These are phyloP conservation scores for Pardosa pseudoannulata DNA, from an alignment of 2,888 invertebrate species.

Conservation along the genomic window DNA sequence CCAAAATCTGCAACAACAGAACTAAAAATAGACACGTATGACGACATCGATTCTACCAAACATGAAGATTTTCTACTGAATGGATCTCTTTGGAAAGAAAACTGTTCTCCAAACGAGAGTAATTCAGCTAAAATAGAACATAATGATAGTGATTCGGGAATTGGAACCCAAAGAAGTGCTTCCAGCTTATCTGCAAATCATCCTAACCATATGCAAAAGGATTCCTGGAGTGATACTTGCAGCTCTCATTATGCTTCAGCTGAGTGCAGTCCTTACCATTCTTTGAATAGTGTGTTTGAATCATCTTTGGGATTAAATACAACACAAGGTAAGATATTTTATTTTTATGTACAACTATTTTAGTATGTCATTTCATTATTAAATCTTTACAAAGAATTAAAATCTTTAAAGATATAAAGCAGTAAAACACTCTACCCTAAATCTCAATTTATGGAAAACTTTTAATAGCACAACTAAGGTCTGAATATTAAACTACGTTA, in stretches of 20 bases:
- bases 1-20: not conserved
- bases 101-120: not conserved
- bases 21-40: not conserved
- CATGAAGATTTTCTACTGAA: not conserved
- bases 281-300: conserved; percentile 13
- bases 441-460: too few relatives aligned
- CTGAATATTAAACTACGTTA: too few relatives aligned
- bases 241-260: conserved; percentile 60
- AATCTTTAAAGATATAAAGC: too few relatives aligned
- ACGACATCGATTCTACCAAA: not conserved
- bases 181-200: conserved; percentile 6
- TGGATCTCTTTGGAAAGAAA: not conserved
- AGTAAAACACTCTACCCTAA: too few relatives aligned
- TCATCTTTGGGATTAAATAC: not conserved
- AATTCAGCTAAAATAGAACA: not conserved
- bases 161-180: conserved; percentile 14
- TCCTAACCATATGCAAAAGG: conserved; percentile 14
- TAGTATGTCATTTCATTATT: too few relatives aligned
- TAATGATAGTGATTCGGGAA: conserved; percentile 21
- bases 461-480: too few relatives aligned
- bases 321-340: not conserved
- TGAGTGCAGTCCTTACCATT: conserved; percentile 44
- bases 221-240: conserved; percentile 34
- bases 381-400: too few relatives aligned
- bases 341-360: too few relatives aligned